These are phyloP conservation scores for Tychaedon coryphoeus DNA, from an alignment of 2,113 vertebrate genomes.

Conservation along the genomic window DNA sequence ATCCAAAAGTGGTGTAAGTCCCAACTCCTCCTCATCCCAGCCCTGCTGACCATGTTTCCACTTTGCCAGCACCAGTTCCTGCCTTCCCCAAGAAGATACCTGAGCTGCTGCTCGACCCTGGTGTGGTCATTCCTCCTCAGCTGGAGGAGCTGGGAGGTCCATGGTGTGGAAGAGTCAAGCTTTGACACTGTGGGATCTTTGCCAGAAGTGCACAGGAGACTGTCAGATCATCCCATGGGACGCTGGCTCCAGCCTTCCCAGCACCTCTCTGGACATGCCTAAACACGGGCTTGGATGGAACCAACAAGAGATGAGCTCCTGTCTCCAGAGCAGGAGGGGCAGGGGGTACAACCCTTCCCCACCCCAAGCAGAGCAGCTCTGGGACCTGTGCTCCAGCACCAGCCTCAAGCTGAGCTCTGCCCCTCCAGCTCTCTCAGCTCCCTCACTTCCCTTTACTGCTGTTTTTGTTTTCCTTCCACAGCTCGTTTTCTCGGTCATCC, in stretches of 20 bases:
- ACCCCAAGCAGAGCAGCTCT: background rate
- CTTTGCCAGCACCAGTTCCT: background rate
- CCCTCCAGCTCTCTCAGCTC: background rate
- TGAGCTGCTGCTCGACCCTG: background rate
- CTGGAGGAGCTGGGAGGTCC: background rate
- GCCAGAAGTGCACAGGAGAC: background rate
- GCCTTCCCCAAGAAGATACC: background rate
- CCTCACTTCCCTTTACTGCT: background rate
- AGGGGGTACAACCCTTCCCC: background rate
- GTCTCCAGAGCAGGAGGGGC: background rate
- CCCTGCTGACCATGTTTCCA: background rate
- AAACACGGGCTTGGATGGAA: background rate
- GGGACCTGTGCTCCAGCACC: background rate
- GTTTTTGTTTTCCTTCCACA: constrained; percentile 63
- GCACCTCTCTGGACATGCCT: background rate
- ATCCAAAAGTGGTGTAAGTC: fast-evolving
- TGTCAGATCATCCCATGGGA: background rate
- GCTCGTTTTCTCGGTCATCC: constrained; percentile 63
- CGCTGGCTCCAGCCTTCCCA: background rate
- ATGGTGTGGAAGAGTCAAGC: background rate
- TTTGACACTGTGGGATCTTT: background rate
- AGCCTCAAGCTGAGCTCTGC: background rate
- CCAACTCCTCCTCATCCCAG: background rate
- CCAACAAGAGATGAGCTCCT: background rate
- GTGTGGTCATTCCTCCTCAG: background rate